A percentile compares a stretch with the other conserved stretches of the same genome.
phyloP scores from a whole-genome alignment of 2,888 invertebrate genomes.

The Pycnomerus fuliginosus region DNA sequence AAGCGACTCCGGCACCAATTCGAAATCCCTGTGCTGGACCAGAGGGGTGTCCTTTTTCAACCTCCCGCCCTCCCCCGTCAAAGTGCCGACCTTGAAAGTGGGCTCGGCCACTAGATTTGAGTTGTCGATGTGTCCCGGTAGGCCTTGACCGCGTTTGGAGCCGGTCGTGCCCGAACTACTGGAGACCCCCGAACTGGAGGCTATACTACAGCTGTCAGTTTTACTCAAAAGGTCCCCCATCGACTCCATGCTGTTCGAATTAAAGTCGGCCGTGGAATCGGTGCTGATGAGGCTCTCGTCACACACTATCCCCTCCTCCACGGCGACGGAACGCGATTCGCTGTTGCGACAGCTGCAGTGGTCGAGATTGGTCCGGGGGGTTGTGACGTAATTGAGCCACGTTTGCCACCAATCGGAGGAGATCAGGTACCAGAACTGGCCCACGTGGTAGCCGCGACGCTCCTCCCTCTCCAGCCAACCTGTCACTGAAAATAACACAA shows the following conservation, averaged over 20 bases:
- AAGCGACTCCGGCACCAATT: conserved; percentile 79
- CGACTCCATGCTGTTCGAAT: conserved; percentile 57
- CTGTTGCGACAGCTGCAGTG: conserved; percentile 54
- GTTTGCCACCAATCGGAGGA: conserved; percentile 83
- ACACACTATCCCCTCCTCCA: conserved; percentile 66
- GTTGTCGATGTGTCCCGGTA: conserved; percentile 78
- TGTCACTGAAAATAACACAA: conserved; percentile 61
- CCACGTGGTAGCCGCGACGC: conserved; percentile 71
- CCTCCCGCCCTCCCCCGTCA: conserved; percentile 85
- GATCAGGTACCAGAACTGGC: conserved; percentile 89
- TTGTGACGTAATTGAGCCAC: conserved; percentile 72
- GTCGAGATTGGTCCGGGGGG: conserved; percentile 44
- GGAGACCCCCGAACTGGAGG: conserved; percentile 66
- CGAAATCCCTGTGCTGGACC: conserved; percentile 80
- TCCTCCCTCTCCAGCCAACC: conserved; percentile 82
- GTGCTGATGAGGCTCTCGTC: conserved; percentile 69
- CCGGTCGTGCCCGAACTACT: conserved; percentile 57
- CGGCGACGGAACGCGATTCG: conserved; percentile 29
- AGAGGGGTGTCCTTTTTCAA: conserved; percentile 72
- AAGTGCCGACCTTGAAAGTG: conserved; percentile 63
- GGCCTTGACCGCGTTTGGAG: conserved; percentile 44
- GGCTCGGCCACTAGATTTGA: conserved; percentile 65
- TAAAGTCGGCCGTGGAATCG: conserved; percentile 49
- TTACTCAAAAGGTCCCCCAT: conserved; percentile 64
- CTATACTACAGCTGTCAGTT: conserved; percentile 57